Evolutionary conservation across 2,888 invertebrate species (phyloP).

Genomic region (Graphium colonna): DNA sequence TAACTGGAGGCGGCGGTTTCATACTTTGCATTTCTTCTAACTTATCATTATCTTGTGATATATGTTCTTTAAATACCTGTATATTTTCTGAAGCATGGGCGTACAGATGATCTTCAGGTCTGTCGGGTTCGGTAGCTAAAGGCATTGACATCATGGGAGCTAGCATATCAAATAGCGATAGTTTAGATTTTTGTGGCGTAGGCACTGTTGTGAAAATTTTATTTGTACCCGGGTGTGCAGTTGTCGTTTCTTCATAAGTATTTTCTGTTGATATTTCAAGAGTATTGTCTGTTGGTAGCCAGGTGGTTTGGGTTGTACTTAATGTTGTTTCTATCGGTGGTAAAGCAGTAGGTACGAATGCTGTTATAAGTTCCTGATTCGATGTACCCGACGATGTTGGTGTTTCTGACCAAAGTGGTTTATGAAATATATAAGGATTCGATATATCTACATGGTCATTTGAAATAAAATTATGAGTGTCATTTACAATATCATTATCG

Average conservation of each 20-base stretch:
- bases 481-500: constrained; percentile 49
- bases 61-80: constrained; percentile 58
- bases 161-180: constrained; percentile 60
- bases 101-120: constrained; percentile 66
- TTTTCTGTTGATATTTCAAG: constrained; percentile 43
- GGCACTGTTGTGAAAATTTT: constrained; percentile 39
- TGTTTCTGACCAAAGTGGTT: constrained; percentile 59
- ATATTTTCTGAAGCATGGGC: constrained; percentile 67
- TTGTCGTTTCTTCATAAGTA: constrained; percentile 48
- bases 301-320: constrained; percentile 35
- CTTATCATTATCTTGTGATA: constrained; percentile 44
- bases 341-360: constrained; percentile 57
- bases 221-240: constrained; percentile 41
- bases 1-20: constrained; percentile 75
- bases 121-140: constrained; percentile 57
- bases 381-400: constrained; percentile 52
- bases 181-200: constrained; percentile 39
- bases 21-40: constrained; percentile 81
- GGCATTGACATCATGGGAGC: constrained; percentile 73
- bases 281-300: constrained; percentile 43
- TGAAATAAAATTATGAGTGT: constrained; percentile 62
- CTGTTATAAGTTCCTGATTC: constrained; percentile 40
- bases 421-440: constrained; percentile 60
- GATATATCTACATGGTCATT: constrained; percentile 47
- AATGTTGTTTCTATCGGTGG: constrained; percentile 42